Evolutionary conservation across 2,888 invertebrate species (phyloP).

Genomic region (Hyposoter dolosus): DNA sequence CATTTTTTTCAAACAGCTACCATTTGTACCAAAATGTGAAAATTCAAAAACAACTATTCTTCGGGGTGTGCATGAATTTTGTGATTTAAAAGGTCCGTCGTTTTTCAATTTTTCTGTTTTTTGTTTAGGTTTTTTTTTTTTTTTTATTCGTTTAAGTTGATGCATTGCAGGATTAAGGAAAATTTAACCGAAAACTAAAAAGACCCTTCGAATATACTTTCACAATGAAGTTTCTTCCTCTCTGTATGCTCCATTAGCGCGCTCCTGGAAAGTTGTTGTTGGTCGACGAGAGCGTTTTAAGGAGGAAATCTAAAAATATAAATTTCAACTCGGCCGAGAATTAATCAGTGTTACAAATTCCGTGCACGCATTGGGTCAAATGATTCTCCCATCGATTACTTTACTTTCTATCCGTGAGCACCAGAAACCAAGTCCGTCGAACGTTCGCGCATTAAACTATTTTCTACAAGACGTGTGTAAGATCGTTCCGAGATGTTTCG

Average conservation of each 20-base stretch:
- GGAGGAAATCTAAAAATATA: conserved; percentile 3
- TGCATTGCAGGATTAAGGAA: not conserved
- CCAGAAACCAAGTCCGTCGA: conserved; percentile 27
- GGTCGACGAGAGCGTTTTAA: not conserved
- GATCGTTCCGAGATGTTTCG: conserved; percentile 60
- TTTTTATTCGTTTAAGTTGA: not conserved
- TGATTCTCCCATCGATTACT: conserved; percentile 62
- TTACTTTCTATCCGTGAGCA: conserved; percentile 55
- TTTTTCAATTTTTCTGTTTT: not conserved
- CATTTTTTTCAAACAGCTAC: not conserved
- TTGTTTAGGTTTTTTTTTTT: not conserved
- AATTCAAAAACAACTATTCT: not conserved
- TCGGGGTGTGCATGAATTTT: too few species aligned
- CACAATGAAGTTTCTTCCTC: not conserved
- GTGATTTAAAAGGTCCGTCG: too few species aligned
- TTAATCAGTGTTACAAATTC: conserved; percentile 51
- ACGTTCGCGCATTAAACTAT: conserved; percentile 30
- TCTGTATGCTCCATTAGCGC: not conserved
- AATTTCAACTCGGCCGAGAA: conserved; percentile 5
- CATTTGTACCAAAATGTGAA: not conserved
- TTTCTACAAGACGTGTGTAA: conserved; percentile 50
- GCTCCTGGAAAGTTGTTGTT: not conserved
- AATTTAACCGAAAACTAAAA: not conserved
- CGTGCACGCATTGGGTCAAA: conserved; percentile 51
- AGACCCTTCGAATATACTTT: not conserved